Evolutionary conservation across 2,113 vertebrate genomes (phyloP).

Genomic region (Heliornis fulica): DNA sequence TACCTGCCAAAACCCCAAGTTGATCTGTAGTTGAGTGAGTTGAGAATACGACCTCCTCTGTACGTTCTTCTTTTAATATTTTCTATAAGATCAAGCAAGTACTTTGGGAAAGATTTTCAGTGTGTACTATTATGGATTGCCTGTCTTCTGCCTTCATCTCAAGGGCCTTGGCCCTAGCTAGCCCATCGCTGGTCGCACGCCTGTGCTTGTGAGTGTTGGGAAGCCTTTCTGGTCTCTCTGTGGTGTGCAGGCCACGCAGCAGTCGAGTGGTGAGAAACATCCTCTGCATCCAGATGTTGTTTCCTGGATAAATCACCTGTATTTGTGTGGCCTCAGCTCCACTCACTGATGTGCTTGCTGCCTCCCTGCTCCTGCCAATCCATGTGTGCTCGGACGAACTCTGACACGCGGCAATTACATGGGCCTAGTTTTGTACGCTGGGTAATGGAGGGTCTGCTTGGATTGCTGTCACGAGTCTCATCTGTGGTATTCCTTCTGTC

Average conservation of each 20-base stretch:
- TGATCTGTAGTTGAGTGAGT: neutral
- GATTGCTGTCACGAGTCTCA: neutral
- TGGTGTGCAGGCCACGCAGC: neutral
- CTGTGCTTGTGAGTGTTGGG: neutral
- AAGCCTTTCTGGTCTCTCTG: neutral
- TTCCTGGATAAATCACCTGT: fast-evolving
- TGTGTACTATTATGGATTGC: neutral
- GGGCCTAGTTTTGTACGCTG: neutral
- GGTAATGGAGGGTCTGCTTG: fast-evolving
- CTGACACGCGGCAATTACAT: neutral
- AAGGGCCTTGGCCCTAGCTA: fast-evolving
- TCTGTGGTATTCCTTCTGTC: neutral
- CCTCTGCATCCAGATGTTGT: neutral
- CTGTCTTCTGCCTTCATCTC: neutral
- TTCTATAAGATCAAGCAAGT: neutral
- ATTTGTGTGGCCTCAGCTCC: neutral
- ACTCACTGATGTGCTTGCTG: fast-evolving
- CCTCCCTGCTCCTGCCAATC: neutral
- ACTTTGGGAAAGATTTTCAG: neutral
- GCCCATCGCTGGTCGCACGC: fast-evolving
- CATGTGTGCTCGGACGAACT: neutral
- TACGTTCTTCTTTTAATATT: neutral
- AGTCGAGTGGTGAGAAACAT: neutral
- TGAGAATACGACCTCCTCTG: neutral
- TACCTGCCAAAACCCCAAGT: neutral